Evolutionary conservation across 2,797 vertebrate species (phyloP).

Genomic region (Acrossocheilus wenchowensis): DNA sequence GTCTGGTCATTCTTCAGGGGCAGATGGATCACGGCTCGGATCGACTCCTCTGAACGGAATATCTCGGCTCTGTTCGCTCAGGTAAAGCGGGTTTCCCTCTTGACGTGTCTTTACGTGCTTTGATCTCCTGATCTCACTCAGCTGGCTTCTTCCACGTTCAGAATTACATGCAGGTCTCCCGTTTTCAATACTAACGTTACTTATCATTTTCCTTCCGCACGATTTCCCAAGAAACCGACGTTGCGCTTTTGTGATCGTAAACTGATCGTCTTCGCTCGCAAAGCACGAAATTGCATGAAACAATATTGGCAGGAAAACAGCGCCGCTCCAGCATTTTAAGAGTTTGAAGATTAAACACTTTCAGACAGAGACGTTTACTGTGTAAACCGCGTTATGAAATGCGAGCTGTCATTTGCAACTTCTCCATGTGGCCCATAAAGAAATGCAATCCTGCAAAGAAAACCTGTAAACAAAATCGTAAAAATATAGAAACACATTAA

Average conservation of each 20-base stretch:
- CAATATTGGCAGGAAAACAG: background rate
- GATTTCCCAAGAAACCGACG: background rate
- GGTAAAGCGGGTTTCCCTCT: constrained; percentile 24
- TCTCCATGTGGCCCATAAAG: background rate
- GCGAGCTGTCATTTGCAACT: background rate
- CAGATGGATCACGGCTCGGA: constrained; percentile 13
- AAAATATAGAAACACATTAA: background rate
- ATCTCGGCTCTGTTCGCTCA: background rate
- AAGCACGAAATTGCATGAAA: background rate
- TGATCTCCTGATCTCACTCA: background rate
- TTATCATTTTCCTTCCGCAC: background rate
- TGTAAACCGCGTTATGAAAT: background rate
- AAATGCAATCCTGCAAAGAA: background rate
- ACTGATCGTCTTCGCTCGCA: background rate
- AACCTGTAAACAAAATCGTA: background rate
- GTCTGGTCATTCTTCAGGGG: background rate
- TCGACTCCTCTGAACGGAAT: constrained; percentile 15
- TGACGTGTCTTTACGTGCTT: background rate
- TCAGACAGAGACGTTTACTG: background rate
- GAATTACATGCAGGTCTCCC: background rate
- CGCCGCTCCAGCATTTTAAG: background rate
- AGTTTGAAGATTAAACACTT: background rate
- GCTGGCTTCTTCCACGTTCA: background rate
- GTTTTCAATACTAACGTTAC: too few species aligned
- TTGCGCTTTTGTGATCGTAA: background rate